Percentiles rank a stretch among this genome's conserved stretches.
These are phyloP conservation scores for Atrina japonica DNA, from an alignment of 2,888 invertebrate genomes.

Conservation along the genomic window DNA sequence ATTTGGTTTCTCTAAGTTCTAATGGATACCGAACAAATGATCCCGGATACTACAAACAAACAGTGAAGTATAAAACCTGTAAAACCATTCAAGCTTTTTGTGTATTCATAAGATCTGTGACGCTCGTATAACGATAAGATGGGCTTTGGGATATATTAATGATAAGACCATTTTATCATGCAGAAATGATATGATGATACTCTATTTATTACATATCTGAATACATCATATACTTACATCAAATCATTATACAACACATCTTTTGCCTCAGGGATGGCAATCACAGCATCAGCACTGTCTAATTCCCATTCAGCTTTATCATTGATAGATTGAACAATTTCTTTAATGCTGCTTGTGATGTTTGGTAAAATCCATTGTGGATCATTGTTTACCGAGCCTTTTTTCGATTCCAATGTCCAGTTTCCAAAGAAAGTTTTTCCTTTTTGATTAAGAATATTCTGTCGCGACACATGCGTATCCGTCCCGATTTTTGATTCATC, in stretches of 20 bases:
- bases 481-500: conserved; percentile 39
- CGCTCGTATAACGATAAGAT: no score
- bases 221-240: conserved; percentile 44
- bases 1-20: no score
- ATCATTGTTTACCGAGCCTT: not conserved
- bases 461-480: conserved; percentile 38
- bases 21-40: no score
- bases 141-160: no score
- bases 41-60: no score
- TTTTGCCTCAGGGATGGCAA: conserved; percentile 32
- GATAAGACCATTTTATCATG: no score
- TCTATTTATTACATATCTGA: no score
- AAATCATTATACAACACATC: conserved; percentile 34
- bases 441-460: not conserved
- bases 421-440: conserved; percentile 51
- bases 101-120: no score
- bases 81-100: no score
- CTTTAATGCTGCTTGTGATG: conserved; percentile 27
- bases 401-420: conserved; percentile 42
- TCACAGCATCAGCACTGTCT: conserved; percentile 41
- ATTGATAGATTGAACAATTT: conserved; percentile 51
- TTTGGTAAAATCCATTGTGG: conserved; percentile 16
- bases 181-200: no score
- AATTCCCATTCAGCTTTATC: conserved; percentile 52
- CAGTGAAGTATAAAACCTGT: no score